These are phyloP conservation scores for Mermis nigrescens DNA, from an alignment of 2,888 invertebrate species.

Conservation along the genomic window DNA sequence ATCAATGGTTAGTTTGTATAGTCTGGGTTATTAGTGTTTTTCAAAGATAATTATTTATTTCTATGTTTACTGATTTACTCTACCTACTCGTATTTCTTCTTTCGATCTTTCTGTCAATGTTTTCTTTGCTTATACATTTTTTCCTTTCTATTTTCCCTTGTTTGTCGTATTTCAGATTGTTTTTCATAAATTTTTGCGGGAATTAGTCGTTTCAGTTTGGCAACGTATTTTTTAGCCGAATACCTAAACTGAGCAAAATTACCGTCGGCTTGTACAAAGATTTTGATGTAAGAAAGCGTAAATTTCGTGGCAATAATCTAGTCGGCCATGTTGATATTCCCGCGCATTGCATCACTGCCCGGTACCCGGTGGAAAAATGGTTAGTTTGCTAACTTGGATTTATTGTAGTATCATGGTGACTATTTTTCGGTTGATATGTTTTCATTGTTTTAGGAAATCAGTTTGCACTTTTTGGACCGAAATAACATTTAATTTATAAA, in stretches of 20 bases:
- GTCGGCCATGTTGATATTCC: constrained; percentile 3
- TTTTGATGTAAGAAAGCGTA: constrained; percentile 68
- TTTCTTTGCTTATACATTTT: background rate
- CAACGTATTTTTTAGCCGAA: constrained; percentile 14
- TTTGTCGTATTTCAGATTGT: no score
- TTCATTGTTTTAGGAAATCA: constrained; percentile 30
- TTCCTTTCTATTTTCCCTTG: no score
- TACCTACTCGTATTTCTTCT: no score
- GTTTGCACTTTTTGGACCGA: no score
- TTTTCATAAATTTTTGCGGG: no score
- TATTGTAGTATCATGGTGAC: background rate
- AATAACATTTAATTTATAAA: no score
- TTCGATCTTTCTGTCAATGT: no score
- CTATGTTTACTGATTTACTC: no score
- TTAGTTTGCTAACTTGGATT: constrained; percentile 17
- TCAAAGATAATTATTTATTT: no score
- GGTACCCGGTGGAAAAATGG: constrained; percentile 63
- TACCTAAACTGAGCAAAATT: constrained; percentile 42
- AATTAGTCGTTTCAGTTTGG: no score
- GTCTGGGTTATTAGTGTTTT: no score
- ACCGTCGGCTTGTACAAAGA: constrained; percentile 64
- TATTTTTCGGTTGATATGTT: constrained; percentile 7
- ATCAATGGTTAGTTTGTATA: no score
- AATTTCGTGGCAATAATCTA: constrained; percentile 49
- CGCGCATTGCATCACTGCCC: constrained; percentile 18